Evolutionary conservation across 2,797 vertebrate genomes (phyloP), one percentile per base, ranked within the genome.

Genomic region (Scarus forsteni): DNA sequence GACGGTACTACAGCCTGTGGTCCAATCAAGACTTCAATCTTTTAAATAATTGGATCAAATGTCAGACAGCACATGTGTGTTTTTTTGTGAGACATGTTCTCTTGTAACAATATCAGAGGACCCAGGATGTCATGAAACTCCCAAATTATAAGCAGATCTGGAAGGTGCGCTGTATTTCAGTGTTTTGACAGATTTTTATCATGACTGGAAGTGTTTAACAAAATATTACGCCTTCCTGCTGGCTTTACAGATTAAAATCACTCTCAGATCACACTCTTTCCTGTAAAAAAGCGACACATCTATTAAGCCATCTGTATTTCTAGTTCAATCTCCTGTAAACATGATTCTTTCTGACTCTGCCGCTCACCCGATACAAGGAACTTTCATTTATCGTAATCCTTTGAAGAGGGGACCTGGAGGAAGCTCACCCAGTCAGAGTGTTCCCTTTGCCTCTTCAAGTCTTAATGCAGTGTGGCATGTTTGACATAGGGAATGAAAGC

Each of bases 401-500:
- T 92, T 91, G 86, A 92, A 90, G 86, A 83, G 39, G 56, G 36
- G 65, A 80, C 70, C 66, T 58, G 81, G 75, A 85, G 73, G 85
- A 90, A 87, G 84, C 83, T 84, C 68, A 48, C 69, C 73, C 67
- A 80, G 84, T 83, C 81, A 51, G 68, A 65, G 70, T 36, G 75
- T 64, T 85, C 70, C 80, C 69, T 35, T 83, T 56, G 69, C 60
- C 40, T 56, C 51, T 78, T 73, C 75, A 55, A 67, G 57, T 66
- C 60, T 44, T 89, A 91, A 93, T 89, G 79, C 81, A 52, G 69
- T 77, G 79, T 93, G 92, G 85, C 92, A 92, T 90, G 88, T 93
- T 93, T 92, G 93, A 92, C 88, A 85, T 84, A 60, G 89, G 39
- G 66, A 92, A 80, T 70, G 67, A 90, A 85, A 85, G 80, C 72